These are phyloP conservation scores for Zaprionus nigranus DNA, from an alignment of 1,140 invertebrate genomes.

Conservation along the genomic window DNA sequence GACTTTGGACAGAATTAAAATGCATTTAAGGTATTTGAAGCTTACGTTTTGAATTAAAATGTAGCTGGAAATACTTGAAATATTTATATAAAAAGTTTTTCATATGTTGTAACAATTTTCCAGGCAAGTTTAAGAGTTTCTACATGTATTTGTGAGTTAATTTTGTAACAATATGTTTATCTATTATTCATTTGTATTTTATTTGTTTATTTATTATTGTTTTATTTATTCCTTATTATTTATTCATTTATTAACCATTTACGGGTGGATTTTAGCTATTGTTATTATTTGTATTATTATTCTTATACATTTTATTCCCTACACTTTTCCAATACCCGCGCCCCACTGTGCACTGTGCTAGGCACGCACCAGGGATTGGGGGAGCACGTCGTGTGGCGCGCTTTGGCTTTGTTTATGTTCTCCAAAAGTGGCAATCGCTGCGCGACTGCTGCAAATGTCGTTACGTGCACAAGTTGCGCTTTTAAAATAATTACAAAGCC, in stretches of 20 bases:
- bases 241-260: background rate
- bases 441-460: conserved; percentile 73
- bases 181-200: background rate
- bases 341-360: conserved; percentile 14
- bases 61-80: too few species aligned
- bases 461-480: conserved; percentile 81
- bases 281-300: background rate
- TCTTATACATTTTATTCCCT: background rate
- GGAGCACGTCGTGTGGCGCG: conserved; percentile 4
- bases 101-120: too few species aligned
- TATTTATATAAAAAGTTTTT: too few species aligned
- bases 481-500: conserved; percentile 80
- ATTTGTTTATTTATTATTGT: background rate
- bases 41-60: too few species aligned
- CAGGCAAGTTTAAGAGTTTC: too few species aligned
- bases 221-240: background rate
- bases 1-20: background rate
- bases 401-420: conserved; percentile 68
- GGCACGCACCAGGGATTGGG: conserved; percentile 11
- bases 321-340: background rate
- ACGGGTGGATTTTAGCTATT: background rate
- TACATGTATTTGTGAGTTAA: too few species aligned
- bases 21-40: too few species aligned
- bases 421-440: conserved; percentile 75
- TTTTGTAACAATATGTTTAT: background rate